phyloP scores from a whole-genome alignment of 2,113 vertebrate species.

The Megaleporinus macrocephalus region DNA sequence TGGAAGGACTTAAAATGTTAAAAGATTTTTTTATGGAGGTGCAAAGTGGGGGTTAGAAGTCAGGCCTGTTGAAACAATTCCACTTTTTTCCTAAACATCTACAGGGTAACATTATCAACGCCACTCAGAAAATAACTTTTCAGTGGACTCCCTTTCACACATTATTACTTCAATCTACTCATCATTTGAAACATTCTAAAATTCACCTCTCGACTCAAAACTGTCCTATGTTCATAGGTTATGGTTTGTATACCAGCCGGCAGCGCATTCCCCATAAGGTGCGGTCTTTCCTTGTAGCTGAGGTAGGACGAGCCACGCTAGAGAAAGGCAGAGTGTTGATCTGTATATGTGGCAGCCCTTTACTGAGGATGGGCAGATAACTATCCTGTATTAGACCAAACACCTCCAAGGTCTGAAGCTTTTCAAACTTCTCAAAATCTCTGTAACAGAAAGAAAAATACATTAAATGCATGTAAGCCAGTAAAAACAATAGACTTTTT shows the following conservation, averaged over 20 bases:
- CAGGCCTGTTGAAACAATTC: slow-evolving; percentile 9
- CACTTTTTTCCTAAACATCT: slow-evolving; percentile 23
- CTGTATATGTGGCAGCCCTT: slow-evolving; percentile 79
- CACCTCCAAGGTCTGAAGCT: slow-evolving; percentile 84
- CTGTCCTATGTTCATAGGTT: neutral
- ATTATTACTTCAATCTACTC: neutral
- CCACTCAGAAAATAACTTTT: neutral
- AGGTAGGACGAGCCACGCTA: slow-evolving; percentile 83
- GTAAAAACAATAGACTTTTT: too few species aligned
- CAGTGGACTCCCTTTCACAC: slow-evolving; percentile 2
- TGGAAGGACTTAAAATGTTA: neutral
- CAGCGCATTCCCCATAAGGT: slow-evolving; percentile 88
- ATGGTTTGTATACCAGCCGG: slow-evolving; percentile 70
- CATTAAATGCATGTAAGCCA: neutral
- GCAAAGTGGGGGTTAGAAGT: too few species aligned
- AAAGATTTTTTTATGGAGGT: neutral
- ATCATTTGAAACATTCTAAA: neutral
- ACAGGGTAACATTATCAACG: neutral
- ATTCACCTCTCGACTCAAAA: neutral
- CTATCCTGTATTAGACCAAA: slow-evolving; percentile 86
- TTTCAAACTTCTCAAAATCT: slow-evolving; percentile 80
- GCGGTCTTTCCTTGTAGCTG: slow-evolving; percentile 64
- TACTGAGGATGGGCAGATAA: slow-evolving; percentile 80
- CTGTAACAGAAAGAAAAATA: slow-evolving; percentile 66
- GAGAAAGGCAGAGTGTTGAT: slow-evolving; percentile 88